These are phyloP conservation scores for Uropetala carovei DNA, from an alignment of 2,888 invertebrate species.

Conservation along the genomic window DNA sequence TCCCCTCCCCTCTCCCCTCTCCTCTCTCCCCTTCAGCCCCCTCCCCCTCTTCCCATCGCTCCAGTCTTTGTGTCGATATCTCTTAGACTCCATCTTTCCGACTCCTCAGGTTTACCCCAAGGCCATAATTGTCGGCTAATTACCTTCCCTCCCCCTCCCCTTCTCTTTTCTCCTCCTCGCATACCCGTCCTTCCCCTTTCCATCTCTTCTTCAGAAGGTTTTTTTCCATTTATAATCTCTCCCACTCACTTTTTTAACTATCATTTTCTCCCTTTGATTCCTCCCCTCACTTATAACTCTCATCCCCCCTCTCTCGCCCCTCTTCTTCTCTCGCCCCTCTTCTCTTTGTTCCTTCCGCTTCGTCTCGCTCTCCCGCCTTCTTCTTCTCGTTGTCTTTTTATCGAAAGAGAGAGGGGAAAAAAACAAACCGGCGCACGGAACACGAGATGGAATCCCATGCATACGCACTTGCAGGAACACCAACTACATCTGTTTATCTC, in stretches of 20 bases:
- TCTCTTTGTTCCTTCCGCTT: background rate
- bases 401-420: background rate
- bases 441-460: background rate
- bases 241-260: conserved; percentile 11
- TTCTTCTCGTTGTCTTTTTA: conserved; percentile 1
- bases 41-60: background rate
- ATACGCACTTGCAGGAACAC: background rate
- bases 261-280: background rate
- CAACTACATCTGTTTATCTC: background rate
- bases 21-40: background rate
- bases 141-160: conserved; percentile 67
- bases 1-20: background rate
- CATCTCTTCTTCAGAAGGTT: conserved; percentile 8
- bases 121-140: conserved; percentile 69
- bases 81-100: conserved; percentile 56
- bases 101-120: conserved; percentile 48
- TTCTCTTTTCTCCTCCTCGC: conserved; percentile 66
- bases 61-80: conserved; percentile 52
- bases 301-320: background rate
- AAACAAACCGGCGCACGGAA: background rate
- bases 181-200: background rate
- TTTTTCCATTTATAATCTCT: conserved; percentile 24
- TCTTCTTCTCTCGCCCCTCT: background rate
- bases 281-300: background rate
- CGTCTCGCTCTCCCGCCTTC: background rate